phyloP scores from a whole-genome alignment of 2,113 vertebrate genomes.

The Balaeniceps rex region DNA sequence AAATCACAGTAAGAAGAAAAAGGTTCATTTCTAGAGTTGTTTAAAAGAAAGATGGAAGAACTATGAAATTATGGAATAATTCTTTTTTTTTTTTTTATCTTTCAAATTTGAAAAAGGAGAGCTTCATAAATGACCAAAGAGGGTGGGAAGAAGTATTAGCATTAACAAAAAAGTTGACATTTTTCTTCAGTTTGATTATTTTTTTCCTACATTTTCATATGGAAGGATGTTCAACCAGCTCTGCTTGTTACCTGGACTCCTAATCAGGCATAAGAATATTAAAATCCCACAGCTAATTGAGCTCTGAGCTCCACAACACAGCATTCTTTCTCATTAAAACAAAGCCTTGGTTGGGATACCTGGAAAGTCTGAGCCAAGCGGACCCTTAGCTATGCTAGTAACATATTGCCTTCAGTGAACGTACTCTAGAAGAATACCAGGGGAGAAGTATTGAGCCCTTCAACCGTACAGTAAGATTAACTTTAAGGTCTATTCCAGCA shows the following conservation, averaged over 20 bases:
- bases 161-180: neutral
- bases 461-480: neutral
- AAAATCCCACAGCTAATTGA: neutral
- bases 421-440: neutral
- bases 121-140: neutral
- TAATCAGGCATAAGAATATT: neutral
- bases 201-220: neutral
- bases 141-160: neutral
- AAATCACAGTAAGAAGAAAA: neutral
- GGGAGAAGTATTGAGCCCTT: neutral
- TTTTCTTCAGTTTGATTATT: neutral
- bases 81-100: neutral
- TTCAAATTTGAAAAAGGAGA: neutral
- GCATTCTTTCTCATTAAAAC: neutral
- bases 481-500: neutral
- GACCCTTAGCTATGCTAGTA: neutral
- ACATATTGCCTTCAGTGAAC: neutral
- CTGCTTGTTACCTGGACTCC: neutral
- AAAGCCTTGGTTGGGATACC: neutral
- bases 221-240: neutral
- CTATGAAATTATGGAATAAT: neutral
- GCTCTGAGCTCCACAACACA: neutral
- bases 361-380: neutral
- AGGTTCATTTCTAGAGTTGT: neutral
- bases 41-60: neutral